Evolutionary conservation across 2,888 invertebrate genomes (phyloP).

Genomic region (Pinctada fucata): DNA sequence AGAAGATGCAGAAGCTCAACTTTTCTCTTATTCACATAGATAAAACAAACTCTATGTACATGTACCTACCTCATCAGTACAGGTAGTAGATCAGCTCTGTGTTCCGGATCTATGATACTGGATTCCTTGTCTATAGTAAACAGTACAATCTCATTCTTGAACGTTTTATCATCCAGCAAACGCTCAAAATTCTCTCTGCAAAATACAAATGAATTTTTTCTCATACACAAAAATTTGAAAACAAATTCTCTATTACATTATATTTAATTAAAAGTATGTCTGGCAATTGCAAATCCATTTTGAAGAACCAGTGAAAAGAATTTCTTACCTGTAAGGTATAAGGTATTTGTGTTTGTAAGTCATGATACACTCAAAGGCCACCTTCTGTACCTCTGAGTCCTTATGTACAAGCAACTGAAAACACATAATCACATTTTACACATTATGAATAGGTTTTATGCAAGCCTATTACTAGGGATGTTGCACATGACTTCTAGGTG

Average conservation of each 20-base stretch:
- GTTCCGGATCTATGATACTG: slow-evolving; percentile 83
- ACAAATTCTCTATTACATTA: too few species aligned
- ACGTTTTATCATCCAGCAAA: slow-evolving; percentile 90
- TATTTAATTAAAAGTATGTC: too few species aligned
- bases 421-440: slow-evolving; percentile 78
- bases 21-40: too few species aligned
- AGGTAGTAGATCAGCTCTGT: slow-evolving; percentile 82
- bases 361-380: slow-evolving; percentile 90
- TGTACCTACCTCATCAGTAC: slow-evolving; percentile 77
- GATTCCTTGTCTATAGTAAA: slow-evolving; percentile 88
- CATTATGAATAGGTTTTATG: too few species aligned
- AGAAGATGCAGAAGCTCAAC: too few species aligned
- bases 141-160: slow-evolving; percentile 88
- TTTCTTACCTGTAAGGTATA: slow-evolving; percentile 83
- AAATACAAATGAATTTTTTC: slow-evolving; percentile 16
- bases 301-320: too few species aligned
- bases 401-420: slow-evolving; percentile 88
- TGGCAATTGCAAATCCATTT: too few species aligned
- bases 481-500: too few species aligned
- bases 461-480: too few species aligned
- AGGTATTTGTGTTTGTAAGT: slow-evolving; percentile 90
- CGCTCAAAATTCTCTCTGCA: slow-evolving; percentile 85
- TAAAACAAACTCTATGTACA: neutral
- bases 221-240: neutral
- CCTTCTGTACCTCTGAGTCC: slow-evolving; percentile 88